Percentiles rank a stretch among this genome's conserved stretches.
Conservation (phyloP, 1,140 invertebrate genomes). For the Pseudobourletiella spinata region DNA sequence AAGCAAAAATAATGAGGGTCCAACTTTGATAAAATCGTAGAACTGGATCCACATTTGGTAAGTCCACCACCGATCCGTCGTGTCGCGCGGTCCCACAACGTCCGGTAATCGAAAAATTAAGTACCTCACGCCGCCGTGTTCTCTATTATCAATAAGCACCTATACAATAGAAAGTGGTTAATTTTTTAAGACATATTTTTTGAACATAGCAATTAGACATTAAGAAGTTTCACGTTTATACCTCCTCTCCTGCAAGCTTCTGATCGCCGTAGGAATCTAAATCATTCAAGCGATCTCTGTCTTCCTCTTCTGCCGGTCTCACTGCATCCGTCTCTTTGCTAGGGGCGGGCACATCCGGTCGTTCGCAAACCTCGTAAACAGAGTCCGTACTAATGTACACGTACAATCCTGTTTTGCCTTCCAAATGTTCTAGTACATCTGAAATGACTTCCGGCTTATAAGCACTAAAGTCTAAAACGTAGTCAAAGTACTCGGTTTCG, state of each 20-base stretch:
- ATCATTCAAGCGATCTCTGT: constrained; percentile 35
- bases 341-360: constrained; percentile 14
- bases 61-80: constrained; percentile 45
- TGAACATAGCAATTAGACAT: constrained; percentile 1
- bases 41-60: constrained; percentile 47
- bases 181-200: not conserved
- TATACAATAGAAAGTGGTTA: too few relatives aligned
- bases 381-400: constrained; percentile 47
- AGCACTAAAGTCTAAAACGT: constrained; percentile 45
- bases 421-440: constrained; percentile 39
- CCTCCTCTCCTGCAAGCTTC: constrained; percentile 44
- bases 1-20: not conserved
- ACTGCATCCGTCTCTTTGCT: constrained; percentile 40
- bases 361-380: constrained; percentile 45
- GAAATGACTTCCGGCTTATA: constrained; percentile 41
- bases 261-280: constrained; percentile 43
- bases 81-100: constrained; percentile 46
- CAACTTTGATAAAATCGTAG: constrained; percentile 30
- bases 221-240: constrained; percentile 30
- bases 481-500: constrained; percentile 39
- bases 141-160: not conserved
- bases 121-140: constrained; percentile 29
- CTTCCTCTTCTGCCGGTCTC: constrained; percentile 38
- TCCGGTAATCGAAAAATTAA: constrained; percentile 45
- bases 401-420: constrained; percentile 40